Percentiles rank a stretch among this genome's conserved stretches.
phyloP scores from a whole-genome alignment of 1,140 invertebrate genomes.

The Lepidurus arcticus region DNA sequence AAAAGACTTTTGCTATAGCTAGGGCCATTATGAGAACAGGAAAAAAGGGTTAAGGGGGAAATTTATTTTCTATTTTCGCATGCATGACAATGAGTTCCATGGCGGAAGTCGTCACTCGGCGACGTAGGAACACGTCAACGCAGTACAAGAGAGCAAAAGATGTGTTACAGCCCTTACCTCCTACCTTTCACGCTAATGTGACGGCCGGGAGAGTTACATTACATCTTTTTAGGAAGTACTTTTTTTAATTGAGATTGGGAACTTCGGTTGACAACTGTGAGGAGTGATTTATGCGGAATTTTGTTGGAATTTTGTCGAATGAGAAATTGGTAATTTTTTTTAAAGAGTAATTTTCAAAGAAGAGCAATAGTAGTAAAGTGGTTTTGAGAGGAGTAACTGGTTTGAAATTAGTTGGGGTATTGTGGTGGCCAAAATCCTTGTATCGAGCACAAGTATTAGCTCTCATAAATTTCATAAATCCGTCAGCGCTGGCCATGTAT shows the following conservation, averaged over 20 bases:
- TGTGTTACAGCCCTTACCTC: background rate
- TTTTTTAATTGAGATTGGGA: background rate
- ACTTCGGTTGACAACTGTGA: background rate
- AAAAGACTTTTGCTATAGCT: background rate
- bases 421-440: background rate
- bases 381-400: background rate
- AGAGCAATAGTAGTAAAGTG: background rate
- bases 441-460: background rate
- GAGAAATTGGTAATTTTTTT: background rate
- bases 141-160: background rate
- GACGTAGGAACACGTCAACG: background rate
- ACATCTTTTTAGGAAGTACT: too few relatives aligned
- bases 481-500: background rate
- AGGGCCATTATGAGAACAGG: slow-evolving; percentile 8
- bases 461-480: background rate
- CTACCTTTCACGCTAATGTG: slow-evolving; percentile 1
- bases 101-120: slow-evolving; percentile 20
- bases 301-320: too few relatives aligned
- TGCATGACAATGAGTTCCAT: slow-evolving; percentile 12
- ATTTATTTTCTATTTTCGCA: background rate
- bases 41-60: slow-evolving; percentile 11
- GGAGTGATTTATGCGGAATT: background rate
- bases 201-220: background rate
- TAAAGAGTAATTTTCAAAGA: background rate
- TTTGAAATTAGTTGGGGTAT: slow-evolving; percentile 17